A percentile compares a stretch with the other conserved stretches of the same genome.
These are phyloP conservation scores for Drosophila atripex DNA, from an alignment of 2,888 invertebrate genomes.

Conservation along the genomic window DNA sequence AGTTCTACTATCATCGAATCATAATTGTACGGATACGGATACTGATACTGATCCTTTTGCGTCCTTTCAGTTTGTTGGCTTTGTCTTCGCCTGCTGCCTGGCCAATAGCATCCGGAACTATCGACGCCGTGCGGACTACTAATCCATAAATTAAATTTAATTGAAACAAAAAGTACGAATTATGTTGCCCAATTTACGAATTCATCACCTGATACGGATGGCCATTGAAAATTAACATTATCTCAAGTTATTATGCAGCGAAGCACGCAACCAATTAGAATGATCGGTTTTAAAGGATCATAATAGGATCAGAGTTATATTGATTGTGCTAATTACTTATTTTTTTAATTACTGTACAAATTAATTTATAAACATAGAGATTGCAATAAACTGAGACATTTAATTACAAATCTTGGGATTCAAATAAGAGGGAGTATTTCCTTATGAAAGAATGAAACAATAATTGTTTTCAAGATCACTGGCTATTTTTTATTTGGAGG, in stretches of 20 bases:
- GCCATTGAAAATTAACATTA: slow-evolving; percentile 60
- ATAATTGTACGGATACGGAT: too few species aligned
- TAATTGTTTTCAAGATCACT: neutral
- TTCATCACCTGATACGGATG: slow-evolving; percentile 53
- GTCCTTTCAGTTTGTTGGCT: slow-evolving; percentile 87
- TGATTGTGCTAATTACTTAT: slow-evolving; percentile 58
- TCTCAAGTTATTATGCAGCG: slow-evolving; percentile 25
- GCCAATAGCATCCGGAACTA: slow-evolving; percentile 94
- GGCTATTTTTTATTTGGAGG: neutral
- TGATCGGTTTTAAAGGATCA: slow-evolving; percentile 33
- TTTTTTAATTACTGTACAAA: slow-evolving; percentile 59
- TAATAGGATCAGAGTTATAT: slow-evolving; percentile 15
- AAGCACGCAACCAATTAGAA: slow-evolving; percentile 32
- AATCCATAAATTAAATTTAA: slow-evolving; percentile 69
- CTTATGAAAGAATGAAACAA: neutral
- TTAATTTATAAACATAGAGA: slow-evolving; percentile 48
- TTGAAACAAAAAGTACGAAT: slow-evolving; percentile 74
- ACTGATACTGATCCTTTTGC: neutral
- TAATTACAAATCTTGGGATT: slow-evolving; percentile 5
- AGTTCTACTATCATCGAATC: too few species aligned
- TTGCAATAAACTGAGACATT: slow-evolving; percentile 58
- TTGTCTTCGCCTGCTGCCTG: slow-evolving; percentile 93
- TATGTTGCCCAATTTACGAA: slow-evolving; percentile 63
- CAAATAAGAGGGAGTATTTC: too few species aligned
- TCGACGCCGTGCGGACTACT: slow-evolving; percentile 88